Evolutionary conservation across 2,113 vertebrate species (phyloP).

Genomic region (Trachemys scripta): DNA sequence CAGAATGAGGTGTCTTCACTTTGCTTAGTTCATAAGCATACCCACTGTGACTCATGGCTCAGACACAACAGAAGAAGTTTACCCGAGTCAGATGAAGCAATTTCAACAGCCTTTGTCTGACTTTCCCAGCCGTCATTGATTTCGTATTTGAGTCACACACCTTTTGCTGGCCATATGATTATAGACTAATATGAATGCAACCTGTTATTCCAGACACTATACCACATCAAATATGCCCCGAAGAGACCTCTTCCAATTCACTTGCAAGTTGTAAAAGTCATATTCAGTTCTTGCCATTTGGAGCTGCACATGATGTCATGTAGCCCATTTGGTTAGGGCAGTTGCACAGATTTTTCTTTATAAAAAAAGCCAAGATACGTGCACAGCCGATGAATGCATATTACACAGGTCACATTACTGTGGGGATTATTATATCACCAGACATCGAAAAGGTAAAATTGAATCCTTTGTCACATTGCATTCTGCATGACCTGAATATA

Average conservation of each 20-base stretch:
- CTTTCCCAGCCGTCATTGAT: not conserved
- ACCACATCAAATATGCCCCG: not conserved
- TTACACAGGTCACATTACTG: not conserved
- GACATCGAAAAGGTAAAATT: not conserved
- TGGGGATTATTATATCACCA: not conserved
- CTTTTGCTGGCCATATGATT: not conserved
- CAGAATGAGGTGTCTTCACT: not conserved
- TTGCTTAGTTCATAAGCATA: not conserved
- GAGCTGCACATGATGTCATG: not conserved
- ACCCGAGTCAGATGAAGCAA: not conserved
- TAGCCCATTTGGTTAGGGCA: not conserved
- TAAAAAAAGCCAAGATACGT: not conserved
- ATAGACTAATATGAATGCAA: not conserved
- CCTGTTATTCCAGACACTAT: not conserved
- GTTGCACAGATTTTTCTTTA: not conserved
- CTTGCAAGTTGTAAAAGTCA: not conserved
- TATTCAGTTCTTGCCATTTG: not conserved
- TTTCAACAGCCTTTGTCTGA: slow-evolving; percentile 1
- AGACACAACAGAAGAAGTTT: not conserved
- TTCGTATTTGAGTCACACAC: not conserved
- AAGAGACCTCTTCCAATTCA: not conserved
- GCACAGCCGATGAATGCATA: not conserved
- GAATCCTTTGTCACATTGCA: not conserved
- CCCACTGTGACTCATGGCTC: not conserved
- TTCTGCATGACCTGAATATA: not conserved